These are phyloP conservation scores for Ditylenchus dipsaci DNA, from an alignment of 1,140 invertebrate genomes.

Conservation along the genomic window DNA sequence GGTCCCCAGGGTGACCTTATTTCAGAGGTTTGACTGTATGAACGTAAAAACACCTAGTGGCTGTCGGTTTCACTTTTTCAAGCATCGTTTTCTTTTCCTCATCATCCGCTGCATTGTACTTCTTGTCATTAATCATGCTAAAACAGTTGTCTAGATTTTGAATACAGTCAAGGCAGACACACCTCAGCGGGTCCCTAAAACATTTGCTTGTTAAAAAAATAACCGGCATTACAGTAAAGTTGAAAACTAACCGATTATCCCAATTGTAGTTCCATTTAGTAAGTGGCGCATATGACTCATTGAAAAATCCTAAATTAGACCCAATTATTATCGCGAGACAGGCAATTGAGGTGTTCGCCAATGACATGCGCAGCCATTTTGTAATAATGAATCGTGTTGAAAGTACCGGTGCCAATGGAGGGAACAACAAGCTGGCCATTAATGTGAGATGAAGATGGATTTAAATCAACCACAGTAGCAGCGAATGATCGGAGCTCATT, in stretches of 20 bases:
- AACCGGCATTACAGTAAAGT: neutral
- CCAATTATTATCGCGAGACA: constrained; percentile 67
- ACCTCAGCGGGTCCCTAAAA: constrained; percentile 45
- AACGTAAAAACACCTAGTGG: constrained; percentile 69
- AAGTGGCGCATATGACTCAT: neutral
- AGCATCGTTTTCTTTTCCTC: constrained; percentile 46
- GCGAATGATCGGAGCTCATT: constrained; percentile 18
- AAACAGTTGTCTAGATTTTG: too few species aligned
- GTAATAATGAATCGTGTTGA: neutral
- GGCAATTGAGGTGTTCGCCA: constrained; percentile 88
- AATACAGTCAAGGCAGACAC: too few species aligned
- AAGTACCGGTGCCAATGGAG: neutral
- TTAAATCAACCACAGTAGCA: constrained; percentile 18
- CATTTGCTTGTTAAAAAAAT: neutral
- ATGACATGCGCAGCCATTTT: constrained; percentile 78
- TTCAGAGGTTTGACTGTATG: too few species aligned
- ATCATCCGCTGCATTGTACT: constrained; percentile 40
- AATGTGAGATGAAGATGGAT: constrained; percentile 3
- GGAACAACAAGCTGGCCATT: neutral
- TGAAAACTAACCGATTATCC: constrained; percentile 6
- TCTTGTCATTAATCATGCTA: constrained; percentile 22
- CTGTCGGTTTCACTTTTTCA: constrained; percentile 66
- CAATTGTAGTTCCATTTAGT: constrained; percentile 13
- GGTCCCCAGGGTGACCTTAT: too few species aligned
- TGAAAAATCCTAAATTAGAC: neutral